Conservation (phyloP, 2,113 vertebrate species). For the Monopterus albus region DNA sequence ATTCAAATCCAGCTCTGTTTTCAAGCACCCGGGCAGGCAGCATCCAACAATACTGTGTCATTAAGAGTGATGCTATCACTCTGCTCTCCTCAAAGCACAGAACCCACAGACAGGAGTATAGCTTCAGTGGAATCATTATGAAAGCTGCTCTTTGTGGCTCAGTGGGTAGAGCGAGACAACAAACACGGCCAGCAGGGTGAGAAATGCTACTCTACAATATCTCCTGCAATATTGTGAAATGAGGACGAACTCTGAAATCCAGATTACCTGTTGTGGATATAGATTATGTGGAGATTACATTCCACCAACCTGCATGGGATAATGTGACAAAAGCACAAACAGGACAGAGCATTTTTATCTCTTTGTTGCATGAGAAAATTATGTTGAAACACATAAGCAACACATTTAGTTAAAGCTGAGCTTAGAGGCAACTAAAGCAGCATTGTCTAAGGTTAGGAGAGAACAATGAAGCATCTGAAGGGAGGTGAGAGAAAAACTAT, state of each 20-base stretch:
- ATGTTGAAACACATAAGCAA: constrained; percentile 9
- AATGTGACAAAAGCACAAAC: constrained; percentile 7
- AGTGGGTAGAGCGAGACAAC: constrained; percentile 8
- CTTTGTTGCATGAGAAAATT: constrained; percentile 14
- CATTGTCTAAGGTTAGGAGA: neutral
- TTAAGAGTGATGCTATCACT: constrained; percentile 41
- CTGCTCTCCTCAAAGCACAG: neutral
- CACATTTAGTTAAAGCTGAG: neutral
- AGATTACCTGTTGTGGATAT: constrained; percentile 33
- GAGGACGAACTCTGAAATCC: constrained; percentile 26
- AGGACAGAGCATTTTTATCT: neutral
- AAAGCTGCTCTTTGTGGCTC: constrained; percentile 12
- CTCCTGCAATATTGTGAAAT: constrained; percentile 21
- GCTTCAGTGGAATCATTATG: constrained; percentile 8
- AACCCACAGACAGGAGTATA: constrained; percentile 2
- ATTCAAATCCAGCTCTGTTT: constrained; percentile 53
- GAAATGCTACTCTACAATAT: neutral
- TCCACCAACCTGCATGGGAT: neutral
- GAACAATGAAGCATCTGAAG: neutral
- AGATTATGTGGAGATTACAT: constrained; percentile 40
- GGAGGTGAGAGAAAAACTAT: neutral
- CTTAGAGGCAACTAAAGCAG: neutral
- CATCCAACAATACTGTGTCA: constrained; percentile 46
- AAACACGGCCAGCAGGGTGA: neutral
- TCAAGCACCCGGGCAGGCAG: constrained; percentile 54